Conservation (phyloP, 2,113 vertebrate genomes). For the Cyphomyrus plagiostoma region DNA sequence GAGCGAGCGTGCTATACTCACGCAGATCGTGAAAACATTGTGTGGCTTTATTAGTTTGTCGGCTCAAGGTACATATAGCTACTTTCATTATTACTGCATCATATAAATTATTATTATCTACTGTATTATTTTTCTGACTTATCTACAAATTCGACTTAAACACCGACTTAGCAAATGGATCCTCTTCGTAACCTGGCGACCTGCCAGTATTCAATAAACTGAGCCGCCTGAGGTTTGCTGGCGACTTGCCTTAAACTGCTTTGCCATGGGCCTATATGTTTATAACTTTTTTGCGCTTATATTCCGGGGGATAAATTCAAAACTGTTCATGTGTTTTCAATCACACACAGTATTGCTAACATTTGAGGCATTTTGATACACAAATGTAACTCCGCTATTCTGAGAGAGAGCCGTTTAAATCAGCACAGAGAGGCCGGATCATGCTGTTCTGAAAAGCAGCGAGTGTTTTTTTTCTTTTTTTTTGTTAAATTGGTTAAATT, state of each 20-base stretch:
- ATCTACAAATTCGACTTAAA: not conserved
- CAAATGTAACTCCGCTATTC: not conserved
- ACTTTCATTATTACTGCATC: not conserved
- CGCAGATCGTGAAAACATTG: not conserved
- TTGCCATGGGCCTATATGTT: not conserved
- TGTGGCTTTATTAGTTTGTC: not conserved
- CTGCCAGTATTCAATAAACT: constrained; percentile 7
- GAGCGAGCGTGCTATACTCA: not conserved
- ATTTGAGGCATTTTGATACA: not conserved
- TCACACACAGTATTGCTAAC: not conserved
- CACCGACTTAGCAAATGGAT: not conserved
- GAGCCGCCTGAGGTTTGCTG: not conserved
- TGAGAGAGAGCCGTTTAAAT: not conserved
- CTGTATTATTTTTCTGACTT: not conserved
- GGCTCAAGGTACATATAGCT: not conserved
- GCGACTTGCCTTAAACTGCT: not conserved
- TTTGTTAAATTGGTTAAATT: not conserved
- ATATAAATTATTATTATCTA: not conserved
- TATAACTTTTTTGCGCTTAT: not conserved
- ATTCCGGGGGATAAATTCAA: not conserved
- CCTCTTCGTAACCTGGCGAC: not conserved
- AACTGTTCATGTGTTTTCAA: constrained; percentile 14
- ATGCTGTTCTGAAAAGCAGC: not conserved
- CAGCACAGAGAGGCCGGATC: not conserved
- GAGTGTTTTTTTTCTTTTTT: not conserved